Percentiles rank a stretch among this genome's conserved stretches.
Evolutionary conservation across 2,888 invertebrate genomes (phyloP).

Genomic region (Drosophila fulvimacula): DNA sequence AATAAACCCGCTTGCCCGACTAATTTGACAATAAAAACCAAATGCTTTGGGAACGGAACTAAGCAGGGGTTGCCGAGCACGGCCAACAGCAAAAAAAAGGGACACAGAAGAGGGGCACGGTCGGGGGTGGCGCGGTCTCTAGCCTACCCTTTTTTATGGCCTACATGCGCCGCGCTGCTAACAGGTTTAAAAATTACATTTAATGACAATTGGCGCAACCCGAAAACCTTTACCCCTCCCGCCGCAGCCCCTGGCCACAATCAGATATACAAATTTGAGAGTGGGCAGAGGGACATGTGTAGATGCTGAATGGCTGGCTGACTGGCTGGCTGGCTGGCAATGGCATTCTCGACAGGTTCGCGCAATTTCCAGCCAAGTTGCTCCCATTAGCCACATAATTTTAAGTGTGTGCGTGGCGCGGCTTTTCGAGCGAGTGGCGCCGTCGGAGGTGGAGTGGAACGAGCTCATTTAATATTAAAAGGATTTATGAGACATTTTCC

Average conservation of each 20-base stretch:
- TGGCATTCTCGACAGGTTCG: conserved; percentile 62
- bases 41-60: conserved; percentile 50
- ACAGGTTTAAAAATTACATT: conserved; percentile 80
- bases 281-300: conserved; percentile 49
- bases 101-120: conserved; percentile 22
- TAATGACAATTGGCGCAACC: conserved; percentile 73
- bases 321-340: conserved; percentile 18
- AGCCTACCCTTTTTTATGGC: conserved; percentile 69
- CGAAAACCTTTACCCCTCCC: conserved; percentile 4
- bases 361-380: conserved; percentile 80
- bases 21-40: conserved; percentile 76
- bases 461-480: conserved; percentile 83
- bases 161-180: conserved; percentile 67
- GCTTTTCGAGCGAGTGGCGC: conserved; percentile 19
- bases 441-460: background rate
- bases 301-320: conserved; percentile 43
- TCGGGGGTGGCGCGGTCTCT: background rate
- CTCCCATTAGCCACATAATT: conserved; percentile 80
- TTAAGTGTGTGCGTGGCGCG: conserved; percentile 76
- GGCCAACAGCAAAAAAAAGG: conserved; percentile 4
- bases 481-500: conserved; percentile 83
- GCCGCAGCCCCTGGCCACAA: conserved; percentile 27
- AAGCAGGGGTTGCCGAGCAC: conserved; percentile 2
- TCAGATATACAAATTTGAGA: conserved; percentile 53
- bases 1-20: conserved; percentile 77